phyloP scores from a whole-genome alignment of 2,888 invertebrate species.

The Drosophila suboccidentalis region DNA sequence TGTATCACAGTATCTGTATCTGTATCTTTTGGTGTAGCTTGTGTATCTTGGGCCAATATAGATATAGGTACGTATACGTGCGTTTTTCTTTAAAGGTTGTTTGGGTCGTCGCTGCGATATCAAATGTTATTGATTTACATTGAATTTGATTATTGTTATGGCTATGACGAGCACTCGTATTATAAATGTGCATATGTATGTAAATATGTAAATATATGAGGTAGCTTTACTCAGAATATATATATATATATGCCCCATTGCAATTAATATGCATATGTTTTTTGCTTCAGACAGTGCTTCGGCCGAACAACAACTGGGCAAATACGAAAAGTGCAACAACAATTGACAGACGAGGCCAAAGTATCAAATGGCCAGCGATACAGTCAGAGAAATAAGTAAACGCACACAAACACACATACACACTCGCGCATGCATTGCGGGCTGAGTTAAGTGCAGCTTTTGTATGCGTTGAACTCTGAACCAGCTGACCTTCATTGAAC shows the following conservation, averaged over 20 bases:
- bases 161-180: conserved; percentile 6
- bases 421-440: background rate
- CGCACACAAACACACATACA: conserved; percentile 16
- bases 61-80: conserved; percentile 17
- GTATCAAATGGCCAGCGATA: conserved; percentile 78
- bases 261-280: conserved; percentile 78
- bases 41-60: conserved; percentile 45
- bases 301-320: conserved; percentile 71
- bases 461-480: conserved; percentile 83
- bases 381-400: conserved; percentile 48
- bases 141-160: conserved; percentile 38
- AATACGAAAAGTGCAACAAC: conserved; percentile 53
- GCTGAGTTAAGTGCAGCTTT: conserved; percentile 45
- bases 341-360: conserved; percentile 79
- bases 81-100: conserved; percentile 58
- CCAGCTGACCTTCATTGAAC: conserved; percentile 85
- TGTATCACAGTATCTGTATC: conserved; percentile 33
- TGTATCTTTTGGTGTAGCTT: conserved; percentile 30
- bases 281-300: conserved; percentile 24
- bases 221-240: conserved; percentile 66
- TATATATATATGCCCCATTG: conserved; percentile 51
- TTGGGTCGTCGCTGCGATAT: conserved; percentile 67
- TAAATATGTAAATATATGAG: conserved; percentile 6
- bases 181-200: conserved; percentile 1
- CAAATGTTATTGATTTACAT: conserved; percentile 62